Percentiles rank a stretch among this genome's conserved stretches.
phyloP scores from a whole-genome alignment of 92 coral and sea anemone genomes.

The Pocillopora meandrina region DNA sequence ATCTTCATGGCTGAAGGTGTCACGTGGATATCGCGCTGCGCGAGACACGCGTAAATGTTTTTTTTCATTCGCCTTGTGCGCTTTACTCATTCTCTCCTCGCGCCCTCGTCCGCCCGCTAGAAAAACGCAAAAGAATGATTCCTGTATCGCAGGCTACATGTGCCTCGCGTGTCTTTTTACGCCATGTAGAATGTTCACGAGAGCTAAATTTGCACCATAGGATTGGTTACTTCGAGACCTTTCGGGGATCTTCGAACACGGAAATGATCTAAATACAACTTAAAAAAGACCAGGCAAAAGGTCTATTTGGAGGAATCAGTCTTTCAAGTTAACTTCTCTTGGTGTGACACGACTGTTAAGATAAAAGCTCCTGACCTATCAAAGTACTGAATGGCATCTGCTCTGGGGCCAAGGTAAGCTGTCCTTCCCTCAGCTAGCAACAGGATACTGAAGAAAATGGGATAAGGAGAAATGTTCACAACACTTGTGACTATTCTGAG shows the following conservation, averaged over 20 bases:
- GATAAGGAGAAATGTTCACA: background rate
- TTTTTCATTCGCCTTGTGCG: too few species aligned
- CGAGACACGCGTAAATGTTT: too few species aligned
- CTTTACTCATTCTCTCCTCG: too few species aligned
- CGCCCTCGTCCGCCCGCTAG: too few species aligned
- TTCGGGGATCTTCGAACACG: background rate
- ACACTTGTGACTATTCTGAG: background rate
- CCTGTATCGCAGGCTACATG: too few species aligned
- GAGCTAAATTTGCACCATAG: too few species aligned
- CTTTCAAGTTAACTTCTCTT: background rate
- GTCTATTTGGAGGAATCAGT: background rate
- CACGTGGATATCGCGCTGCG: too few species aligned
- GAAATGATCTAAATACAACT: too few species aligned
- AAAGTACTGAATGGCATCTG: slow-evolving; percentile 70
- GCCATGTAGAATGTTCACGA: too few species aligned
- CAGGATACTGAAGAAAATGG: slow-evolving; percentile 49
- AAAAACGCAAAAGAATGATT: too few species aligned
- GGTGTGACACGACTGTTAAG: background rate
- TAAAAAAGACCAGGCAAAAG: background rate
- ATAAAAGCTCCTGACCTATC: slow-evolving; percentile 49
- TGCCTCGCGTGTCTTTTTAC: too few species aligned
- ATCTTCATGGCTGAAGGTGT: too few species aligned
- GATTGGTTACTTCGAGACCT: background rate
- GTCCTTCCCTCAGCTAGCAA: slow-evolving; percentile 82
- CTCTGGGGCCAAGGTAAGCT: slow-evolving; percentile 70